phyloP scores from a whole-genome alignment of 2,113 vertebrate species.

The Chamaea fasciata region DNA sequence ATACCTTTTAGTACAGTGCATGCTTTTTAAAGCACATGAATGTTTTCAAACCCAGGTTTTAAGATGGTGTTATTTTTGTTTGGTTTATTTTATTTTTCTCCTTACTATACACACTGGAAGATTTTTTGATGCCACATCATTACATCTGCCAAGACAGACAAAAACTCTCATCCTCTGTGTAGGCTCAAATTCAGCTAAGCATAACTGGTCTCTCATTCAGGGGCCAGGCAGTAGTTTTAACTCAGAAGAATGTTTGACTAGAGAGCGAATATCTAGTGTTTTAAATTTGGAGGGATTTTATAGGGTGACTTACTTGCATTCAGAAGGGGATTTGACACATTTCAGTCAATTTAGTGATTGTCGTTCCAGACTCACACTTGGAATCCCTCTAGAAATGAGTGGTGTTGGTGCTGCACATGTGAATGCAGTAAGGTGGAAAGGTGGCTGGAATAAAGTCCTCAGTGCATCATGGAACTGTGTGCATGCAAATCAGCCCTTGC shows the following conservation, averaged over 20 bases:
- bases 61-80: neutral
- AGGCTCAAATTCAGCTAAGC: neutral
- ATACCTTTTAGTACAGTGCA: neutral
- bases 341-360: neutral
- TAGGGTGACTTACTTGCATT: neutral
- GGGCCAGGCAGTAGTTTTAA: neutral
- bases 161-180: neutral
- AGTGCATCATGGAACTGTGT: neutral
- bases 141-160: neutral
- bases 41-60: neutral
- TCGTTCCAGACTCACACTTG: neutral
- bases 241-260: rapidly evolving
- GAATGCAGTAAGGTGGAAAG: neutral
- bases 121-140: neutral
- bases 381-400: neutral
- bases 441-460: neutral
- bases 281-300: neutral
- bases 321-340: neutral
- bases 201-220: neutral
- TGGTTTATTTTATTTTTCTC: neutral
- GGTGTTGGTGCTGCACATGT: neutral
- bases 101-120: neutral
- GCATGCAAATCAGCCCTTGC: neutral
- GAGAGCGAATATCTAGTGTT: neutral
- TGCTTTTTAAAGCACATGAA: neutral